Evolutionary conservation across 2,113 vertebrate genomes (phyloP).

Genomic region (Oryzias melastigma): DNA sequence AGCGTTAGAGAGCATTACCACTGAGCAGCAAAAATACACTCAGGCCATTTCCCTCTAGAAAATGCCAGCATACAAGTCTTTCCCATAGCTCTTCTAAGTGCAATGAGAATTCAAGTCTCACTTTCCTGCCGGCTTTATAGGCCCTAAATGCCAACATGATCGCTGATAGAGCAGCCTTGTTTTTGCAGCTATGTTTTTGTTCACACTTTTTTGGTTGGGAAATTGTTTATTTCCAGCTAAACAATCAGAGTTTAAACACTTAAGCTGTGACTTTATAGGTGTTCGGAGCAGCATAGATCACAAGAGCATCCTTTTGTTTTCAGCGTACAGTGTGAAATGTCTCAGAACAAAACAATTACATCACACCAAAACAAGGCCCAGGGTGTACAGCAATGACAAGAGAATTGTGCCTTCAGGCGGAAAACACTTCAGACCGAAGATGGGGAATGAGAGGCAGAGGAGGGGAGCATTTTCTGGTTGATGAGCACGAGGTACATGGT

Average conservation of each 20-base stretch:
- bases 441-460: conserved; percentile 32
- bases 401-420: conserved; percentile 71
- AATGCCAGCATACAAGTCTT: conserved; percentile 40
- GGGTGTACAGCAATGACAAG: conserved; percentile 71
- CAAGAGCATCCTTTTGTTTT: conserved; percentile 49
- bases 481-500: conserved; percentile 70
- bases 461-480: conserved; percentile 63
- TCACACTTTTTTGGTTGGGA: conserved; percentile 48
- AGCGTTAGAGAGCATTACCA: conserved; percentile 77
- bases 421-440: conserved; percentile 70
- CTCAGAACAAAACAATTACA: conserved; percentile 70
- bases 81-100: conserved; percentile 62
- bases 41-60: conserved; percentile 63
- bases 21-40: conserved; percentile 58
- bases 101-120: conserved; percentile 55
- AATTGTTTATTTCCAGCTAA: conserved; percentile 52
- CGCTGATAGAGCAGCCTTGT: conserved; percentile 27
- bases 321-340: conserved; percentile 34
- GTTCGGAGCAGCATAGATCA: conserved; percentile 20
- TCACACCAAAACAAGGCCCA: conserved; percentile 63
- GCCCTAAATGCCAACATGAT: conserved; percentile 50
- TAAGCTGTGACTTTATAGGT: background rate
- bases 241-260: conserved; percentile 56
- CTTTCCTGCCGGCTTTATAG: conserved; percentile 43
- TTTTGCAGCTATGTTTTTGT: conserved; percentile 56